Evolutionary conservation across 2,888 invertebrate species (phyloP).

Genomic region (Aproaerema taeniolella): DNA sequence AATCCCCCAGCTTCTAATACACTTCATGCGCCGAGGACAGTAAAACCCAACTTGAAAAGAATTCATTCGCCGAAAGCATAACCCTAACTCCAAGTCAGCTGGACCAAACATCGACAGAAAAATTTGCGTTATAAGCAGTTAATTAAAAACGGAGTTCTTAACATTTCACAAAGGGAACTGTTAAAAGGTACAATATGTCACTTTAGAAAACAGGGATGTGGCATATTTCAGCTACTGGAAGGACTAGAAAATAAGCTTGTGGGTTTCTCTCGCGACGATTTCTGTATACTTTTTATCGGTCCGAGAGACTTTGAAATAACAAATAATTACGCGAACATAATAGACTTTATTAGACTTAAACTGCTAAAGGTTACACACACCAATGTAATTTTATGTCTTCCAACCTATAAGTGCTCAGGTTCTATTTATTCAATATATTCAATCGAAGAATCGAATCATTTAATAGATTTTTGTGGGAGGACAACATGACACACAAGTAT

Average conservation of each 20-base stretch:
- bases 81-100: neutral
- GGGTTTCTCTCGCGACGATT: neutral
- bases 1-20: neutral
- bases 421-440: neutral
- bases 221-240: neutral
- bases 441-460: slow-evolving; percentile 1
- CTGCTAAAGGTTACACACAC: neutral
- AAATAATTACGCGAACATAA: neutral
- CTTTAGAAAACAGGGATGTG: neutral
- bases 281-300: slow-evolving; percentile 1
- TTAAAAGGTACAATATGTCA: neutral
- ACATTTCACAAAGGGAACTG: neutral
- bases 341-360: neutral
- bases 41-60: neutral
- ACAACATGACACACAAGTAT: neutral
- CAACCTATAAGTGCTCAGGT: neutral
- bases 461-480: neutral
- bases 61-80: neutral
- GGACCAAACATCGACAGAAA: neutral
- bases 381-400: neutral
- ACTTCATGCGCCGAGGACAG: neutral
- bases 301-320: neutral
- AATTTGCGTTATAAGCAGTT: neutral
- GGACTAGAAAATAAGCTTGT: neutral
- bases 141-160: neutral